phyloP scores from a whole-genome alignment of 2,888 invertebrate species.

The Caenorhabditis sinica region DNA sequence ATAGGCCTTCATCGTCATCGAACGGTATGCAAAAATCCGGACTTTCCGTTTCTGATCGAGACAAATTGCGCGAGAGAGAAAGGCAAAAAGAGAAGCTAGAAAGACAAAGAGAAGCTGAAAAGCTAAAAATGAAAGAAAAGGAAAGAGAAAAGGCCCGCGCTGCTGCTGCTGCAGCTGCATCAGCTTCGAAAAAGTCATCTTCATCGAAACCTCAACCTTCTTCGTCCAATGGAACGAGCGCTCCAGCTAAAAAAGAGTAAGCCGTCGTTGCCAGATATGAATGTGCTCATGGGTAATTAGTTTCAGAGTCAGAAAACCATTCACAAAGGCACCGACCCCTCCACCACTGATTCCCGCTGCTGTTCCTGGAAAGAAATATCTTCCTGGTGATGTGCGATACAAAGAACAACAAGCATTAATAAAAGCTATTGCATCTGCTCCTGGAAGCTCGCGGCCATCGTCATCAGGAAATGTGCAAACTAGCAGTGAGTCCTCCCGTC shows the following conservation, averaged over 20 bases:
- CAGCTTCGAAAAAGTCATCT: conserved; percentile 13
- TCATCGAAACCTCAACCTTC: not conserved
- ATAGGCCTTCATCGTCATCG: conserved; percentile 7
- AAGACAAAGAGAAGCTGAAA: conserved; percentile 43
- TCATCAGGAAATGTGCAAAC: conserved; percentile 18
- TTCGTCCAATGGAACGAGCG: conserved; percentile 9
- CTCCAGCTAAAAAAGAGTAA: conserved; percentile 33
- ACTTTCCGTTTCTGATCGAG: conserved; percentile 30
- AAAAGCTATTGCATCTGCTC: conserved; percentile 26
- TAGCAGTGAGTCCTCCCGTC: conserved; percentile 23
- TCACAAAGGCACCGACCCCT: conserved; percentile 65
- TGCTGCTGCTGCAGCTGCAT: conserved; percentile 24
- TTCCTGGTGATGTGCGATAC: conserved; percentile 79
- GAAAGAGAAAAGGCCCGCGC: conserved; percentile 37
- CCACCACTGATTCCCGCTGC: conserved; percentile 67
- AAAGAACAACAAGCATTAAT: conserved; percentile 52
- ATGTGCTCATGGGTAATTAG: not conserved
- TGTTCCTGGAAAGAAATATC: conserved; percentile 67
- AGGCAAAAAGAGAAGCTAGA: conserved; percentile 46
- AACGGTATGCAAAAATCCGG: conserved; percentile 6
- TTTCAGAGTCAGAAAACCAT: conserved; percentile 50
- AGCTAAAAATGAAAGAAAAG: conserved; percentile 41
- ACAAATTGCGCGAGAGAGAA: conserved; percentile 44
- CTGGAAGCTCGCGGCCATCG: conserved; percentile 18
- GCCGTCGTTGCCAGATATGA: not conserved